Conservation (phyloP, 2,113 vertebrate species). For the Salvelinus alpinus region DNA sequence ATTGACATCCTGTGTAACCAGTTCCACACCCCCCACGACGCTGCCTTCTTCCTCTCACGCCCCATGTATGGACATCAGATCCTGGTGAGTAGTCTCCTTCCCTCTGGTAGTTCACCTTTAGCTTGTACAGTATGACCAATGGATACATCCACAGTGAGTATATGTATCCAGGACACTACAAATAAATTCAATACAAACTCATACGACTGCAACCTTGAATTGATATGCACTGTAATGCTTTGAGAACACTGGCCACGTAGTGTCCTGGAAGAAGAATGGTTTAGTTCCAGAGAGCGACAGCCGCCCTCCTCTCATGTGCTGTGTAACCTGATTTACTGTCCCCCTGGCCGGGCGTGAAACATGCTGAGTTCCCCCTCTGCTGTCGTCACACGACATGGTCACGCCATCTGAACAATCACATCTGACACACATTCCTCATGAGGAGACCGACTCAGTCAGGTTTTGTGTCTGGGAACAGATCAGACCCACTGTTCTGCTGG, state of each 20-base stretch:
- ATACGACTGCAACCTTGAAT: not conserved
- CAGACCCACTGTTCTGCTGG: not conserved
- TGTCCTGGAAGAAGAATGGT: not conserved
- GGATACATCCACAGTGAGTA: not conserved
- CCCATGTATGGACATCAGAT: constrained; percentile 99
- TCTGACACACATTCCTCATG: not conserved
- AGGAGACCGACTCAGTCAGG: not conserved
- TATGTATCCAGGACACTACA: not conserved
- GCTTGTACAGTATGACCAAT: constrained; percentile 31
- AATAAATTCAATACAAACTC: not conserved
- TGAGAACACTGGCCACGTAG: too few species aligned
- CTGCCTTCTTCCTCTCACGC: constrained; percentile 95
- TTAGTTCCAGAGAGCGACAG: not conserved
- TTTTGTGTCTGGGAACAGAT: not conserved
- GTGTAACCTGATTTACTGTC: not conserved
- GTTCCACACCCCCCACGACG: constrained; percentile 96
- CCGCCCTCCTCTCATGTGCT: not conserved
- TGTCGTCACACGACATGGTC: not conserved
- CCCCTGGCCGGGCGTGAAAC: not conserved
- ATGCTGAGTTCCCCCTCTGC: not conserved
- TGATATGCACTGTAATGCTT: not conserved
- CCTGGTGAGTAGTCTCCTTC: constrained; percentile 77
- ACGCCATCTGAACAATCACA: not conserved
- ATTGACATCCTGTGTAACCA: constrained; percentile 96
- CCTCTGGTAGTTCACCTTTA: too few species aligned